Evolutionary conservation across 1,140 invertebrate species (phyloP).

Genomic region (Trialeurodes vaporariorum): DNA sequence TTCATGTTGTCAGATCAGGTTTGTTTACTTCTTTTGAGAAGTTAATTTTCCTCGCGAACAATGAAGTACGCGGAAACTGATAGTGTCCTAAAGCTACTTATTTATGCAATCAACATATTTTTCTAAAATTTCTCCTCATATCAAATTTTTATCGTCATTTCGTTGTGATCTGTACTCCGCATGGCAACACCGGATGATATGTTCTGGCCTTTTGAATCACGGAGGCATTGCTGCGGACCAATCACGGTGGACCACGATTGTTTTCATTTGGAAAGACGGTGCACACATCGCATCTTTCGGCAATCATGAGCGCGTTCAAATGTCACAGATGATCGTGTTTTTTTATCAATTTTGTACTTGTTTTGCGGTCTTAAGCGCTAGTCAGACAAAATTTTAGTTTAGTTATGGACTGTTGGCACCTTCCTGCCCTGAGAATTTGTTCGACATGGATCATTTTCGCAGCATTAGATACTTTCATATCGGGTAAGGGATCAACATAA

Average conservation of each 20-base stretch:
- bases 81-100: too few species aligned
- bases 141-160: too few species aligned
- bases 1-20: too few species aligned
- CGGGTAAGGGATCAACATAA: not conserved
- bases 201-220: too few species aligned
- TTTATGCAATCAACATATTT: too few species aligned
- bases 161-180: too few species aligned
- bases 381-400: not conserved
- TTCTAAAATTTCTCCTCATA: too few species aligned
- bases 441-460: not conserved
- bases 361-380: conserved; percentile 1
- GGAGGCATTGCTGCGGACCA: too few species aligned
- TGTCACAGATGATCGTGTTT: not conserved
- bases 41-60: too few species aligned
- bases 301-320: not conserved
- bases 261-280: not conserved
- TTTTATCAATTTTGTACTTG: not conserved
- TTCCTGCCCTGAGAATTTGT: not conserved
- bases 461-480: not conserved
- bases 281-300: not conserved
- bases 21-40: too few species aligned
- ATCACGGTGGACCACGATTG: not conserved
- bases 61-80: too few species aligned
- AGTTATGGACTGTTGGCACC: not conserved
- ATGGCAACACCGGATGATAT: too few species aligned